Percentiles rank a stretch among this genome's conserved stretches.
phyloP scores from a whole-genome alignment of 2,797 vertebrate species.

The Epinephelus coioides region DNA sequence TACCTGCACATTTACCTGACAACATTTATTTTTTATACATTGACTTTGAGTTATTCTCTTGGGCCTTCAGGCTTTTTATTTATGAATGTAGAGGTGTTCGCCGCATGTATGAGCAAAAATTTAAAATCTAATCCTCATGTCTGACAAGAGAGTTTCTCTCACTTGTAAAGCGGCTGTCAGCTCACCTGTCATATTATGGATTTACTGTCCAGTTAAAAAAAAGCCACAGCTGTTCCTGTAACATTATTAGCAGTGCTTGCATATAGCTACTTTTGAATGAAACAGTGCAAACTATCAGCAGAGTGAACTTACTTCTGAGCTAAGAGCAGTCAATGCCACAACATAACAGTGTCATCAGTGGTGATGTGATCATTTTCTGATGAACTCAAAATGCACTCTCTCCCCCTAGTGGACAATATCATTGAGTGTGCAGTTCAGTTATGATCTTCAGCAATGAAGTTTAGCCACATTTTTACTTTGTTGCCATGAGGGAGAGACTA shows the following conservation, averaged over 20 bases:
- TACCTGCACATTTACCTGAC: no score
- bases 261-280: not conserved
- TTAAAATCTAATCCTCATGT: no score
- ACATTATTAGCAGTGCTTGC: not conserved
- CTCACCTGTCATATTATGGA: not conserved
- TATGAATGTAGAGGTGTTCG: no score
- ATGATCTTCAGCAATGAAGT: not conserved
- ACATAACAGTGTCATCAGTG: not conserved
- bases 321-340: not conserved
- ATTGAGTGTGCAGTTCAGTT: not conserved
- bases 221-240: not conserved
- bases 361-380: not conserved
- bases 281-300: not conserved
- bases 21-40: no score
- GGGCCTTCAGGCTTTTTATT: no score
- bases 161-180: not conserved
- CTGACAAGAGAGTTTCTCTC: not conserved
- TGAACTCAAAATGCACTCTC: not conserved
- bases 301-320: not conserved
- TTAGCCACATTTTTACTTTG: no score
- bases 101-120: no score
- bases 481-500: no score
- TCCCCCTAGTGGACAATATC: slow-evolving; percentile 25
- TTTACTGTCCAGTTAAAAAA: not conserved
- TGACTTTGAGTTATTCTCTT: no score